phyloP scores from a whole-genome alignment of 2,113 vertebrate species.

The Nipponia nippon region DNA sequence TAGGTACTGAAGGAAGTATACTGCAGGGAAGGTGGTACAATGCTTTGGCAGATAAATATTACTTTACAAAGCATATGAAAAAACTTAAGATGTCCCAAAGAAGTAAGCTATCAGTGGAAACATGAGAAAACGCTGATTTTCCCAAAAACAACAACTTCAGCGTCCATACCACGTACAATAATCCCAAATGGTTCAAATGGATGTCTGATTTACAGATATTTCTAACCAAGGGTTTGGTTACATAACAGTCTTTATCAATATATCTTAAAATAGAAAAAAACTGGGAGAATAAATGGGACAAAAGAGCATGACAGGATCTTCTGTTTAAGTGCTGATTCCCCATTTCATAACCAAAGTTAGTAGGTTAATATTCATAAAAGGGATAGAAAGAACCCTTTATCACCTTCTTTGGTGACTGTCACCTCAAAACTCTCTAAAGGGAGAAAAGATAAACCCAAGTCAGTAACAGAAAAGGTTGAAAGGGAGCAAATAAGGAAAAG shows the following conservation, averaged over 20 bases:
- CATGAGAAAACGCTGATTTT: background rate
- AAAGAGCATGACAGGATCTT: constrained; percentile 85
- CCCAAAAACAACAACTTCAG: background rate
- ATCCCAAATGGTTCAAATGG: constrained; percentile 79
- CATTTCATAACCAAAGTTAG: constrained; percentile 90
- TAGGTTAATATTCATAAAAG: constrained; percentile 92
- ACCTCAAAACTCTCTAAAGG: constrained; percentile 99
- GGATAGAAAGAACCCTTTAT: constrained; percentile 95
- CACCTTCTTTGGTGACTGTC: constrained; percentile 99
- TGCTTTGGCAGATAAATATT: background rate
- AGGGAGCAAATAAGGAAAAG: constrained; percentile 66
- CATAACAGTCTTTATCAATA: constrained; percentile 84
- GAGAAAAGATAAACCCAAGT: constrained; percentile 96
- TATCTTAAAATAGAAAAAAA: constrained; percentile 75
- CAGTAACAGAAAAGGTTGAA: constrained; percentile 85
- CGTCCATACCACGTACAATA: background rate
- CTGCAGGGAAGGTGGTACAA: background rate
- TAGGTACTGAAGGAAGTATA: background rate
- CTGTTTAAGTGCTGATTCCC: constrained; percentile 90
- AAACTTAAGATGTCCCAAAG: background rate
- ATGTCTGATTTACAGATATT: constrained; percentile 99
- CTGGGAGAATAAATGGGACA: constrained; percentile 73
- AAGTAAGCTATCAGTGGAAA: background rate
- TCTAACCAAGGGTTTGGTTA: constrained; percentile 84
- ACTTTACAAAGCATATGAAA: background rate